phyloP scores from a whole-genome alignment of 2,113 vertebrate species.

The Pteropus alecto region DNA sequence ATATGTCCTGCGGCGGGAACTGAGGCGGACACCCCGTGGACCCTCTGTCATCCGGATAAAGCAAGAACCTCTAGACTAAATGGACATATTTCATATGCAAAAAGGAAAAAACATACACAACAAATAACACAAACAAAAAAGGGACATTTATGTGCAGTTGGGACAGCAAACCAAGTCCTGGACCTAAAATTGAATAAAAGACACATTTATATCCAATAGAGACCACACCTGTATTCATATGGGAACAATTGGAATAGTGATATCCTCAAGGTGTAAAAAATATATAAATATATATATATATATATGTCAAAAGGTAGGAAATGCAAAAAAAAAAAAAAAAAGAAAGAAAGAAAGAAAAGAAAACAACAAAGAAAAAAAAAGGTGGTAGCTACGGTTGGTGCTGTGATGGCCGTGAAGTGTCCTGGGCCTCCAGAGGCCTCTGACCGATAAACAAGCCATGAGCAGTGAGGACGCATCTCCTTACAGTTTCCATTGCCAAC shows the following conservation, averaged over 20 bases:
- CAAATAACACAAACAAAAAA: constrained; percentile 3
- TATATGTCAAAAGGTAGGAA: constrained; percentile 85
- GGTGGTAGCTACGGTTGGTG: constrained; percentile 78
- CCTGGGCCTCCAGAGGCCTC: constrained; percentile 73
- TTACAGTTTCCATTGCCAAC: constrained; percentile 73
- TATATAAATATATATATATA: constrained; percentile 80
- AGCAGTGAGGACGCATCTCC: constrained; percentile 64
- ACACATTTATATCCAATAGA: constrained; percentile 86
- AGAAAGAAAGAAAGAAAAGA: no score
- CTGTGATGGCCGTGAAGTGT: constrained; percentile 82
- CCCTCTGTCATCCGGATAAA: constrained; percentile 92
- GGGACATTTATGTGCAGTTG: constrained; percentile 81
- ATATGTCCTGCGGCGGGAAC: constrained; percentile 92
- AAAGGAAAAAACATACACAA: constrained; percentile 54
- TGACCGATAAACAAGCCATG: constrained; percentile 83
- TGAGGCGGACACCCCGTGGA: constrained; percentile 85
- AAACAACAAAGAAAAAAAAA: not conserved
- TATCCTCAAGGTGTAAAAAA: constrained; percentile 84
- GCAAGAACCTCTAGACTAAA: constrained; percentile 93
- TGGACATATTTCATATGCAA: constrained; percentile 82
- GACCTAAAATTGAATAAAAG: constrained; percentile 84
- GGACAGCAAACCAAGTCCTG: constrained; percentile 82
- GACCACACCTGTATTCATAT: constrained; percentile 85
- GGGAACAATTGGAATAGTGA: constrained; percentile 85
- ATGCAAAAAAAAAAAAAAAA: constrained; percentile 69